Evolutionary conservation across 2,888 invertebrate species (phyloP).

Genomic region (Itoplectis maculator): DNA sequence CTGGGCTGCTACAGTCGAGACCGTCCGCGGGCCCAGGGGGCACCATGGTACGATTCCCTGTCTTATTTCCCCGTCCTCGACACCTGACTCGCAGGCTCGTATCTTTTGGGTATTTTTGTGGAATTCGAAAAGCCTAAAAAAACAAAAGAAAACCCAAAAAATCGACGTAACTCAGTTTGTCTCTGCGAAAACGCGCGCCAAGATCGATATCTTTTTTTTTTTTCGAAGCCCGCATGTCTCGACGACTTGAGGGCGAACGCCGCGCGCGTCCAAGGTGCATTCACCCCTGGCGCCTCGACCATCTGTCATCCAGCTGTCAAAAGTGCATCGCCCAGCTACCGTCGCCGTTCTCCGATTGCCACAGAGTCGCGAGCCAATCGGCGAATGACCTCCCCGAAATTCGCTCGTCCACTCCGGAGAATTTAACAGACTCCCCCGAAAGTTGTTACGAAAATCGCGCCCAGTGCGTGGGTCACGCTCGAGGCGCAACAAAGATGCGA

Average conservation of each 20-base stretch:
- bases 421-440: not conserved
- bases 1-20: not conserved
- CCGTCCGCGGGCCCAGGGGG: conserved; percentile 48
- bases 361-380: not conserved
- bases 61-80: not conserved
- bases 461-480: not conserved
- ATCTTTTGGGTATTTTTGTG: conserved; percentile 5
- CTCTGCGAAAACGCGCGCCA: no score
- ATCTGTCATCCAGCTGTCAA: conserved; percentile 56
- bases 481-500: conserved; percentile 27
- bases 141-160: not conserved
- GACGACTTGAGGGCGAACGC: not conserved
- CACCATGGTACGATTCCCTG: conserved; percentile 55
- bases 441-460: not conserved
- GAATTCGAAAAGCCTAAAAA: not conserved
- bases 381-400: not conserved
- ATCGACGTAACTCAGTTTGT: not conserved
- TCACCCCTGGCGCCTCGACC: conserved; percentile 52
- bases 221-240: conserved; percentile 3
- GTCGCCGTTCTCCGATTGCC: no score
- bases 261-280: conserved; percentile 40
- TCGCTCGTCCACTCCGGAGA: no score
- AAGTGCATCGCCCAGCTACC: not conserved
- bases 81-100: conserved; percentile 15
- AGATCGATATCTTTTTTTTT: not conserved